Conservation (phyloP, 2,797 vertebrate genomes). For the Centroberyx gerrardi region DNA sequence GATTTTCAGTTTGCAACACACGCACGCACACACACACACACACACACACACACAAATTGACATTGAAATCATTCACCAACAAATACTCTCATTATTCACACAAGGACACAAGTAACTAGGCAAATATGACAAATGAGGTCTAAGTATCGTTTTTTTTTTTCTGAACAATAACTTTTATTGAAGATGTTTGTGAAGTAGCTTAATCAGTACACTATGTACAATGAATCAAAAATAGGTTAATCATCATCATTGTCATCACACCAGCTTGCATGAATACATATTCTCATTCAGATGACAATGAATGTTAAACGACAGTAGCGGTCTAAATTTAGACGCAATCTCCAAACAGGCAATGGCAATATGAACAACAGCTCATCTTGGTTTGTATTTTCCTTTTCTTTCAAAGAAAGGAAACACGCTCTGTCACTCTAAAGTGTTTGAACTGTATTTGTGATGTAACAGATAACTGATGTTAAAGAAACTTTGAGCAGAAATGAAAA, state of each 20-base stretch:
- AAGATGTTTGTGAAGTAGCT: slow-evolving; percentile 75
- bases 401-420: slow-evolving; percentile 10
- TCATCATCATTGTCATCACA: slow-evolving; percentile 60
- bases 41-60: too few relatives aligned
- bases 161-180: slow-evolving; percentile 80
- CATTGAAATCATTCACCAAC: too few relatives aligned
- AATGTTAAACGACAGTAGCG: slow-evolving; percentile 36
- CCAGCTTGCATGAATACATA: slow-evolving; percentile 62
- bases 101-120: not conserved
- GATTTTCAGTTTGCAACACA: too few relatives aligned
- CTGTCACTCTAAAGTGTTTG: not conserved
- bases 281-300: slow-evolving; percentile 60
- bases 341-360: slow-evolving; percentile 36
- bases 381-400: slow-evolving; percentile 27
- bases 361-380: slow-evolving; percentile 16
- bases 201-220: slow-evolving; percentile 71
- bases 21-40: too few relatives aligned
- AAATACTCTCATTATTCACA: not conserved
- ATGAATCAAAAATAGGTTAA: slow-evolving; percentile 76
- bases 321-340: slow-evolving; percentile 42
- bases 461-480: slow-evolving; percentile 29
- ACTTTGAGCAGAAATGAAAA: slow-evolving; percentile 18
- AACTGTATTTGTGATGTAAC: not conserved
- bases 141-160: slow-evolving; percentile 42
- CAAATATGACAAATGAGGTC: not conserved